Percentiles rank a stretch among this genome's conserved stretches.
phyloP scores from a whole-genome alignment of 1,140 invertebrate species.

The Bombus superbus region DNA sequence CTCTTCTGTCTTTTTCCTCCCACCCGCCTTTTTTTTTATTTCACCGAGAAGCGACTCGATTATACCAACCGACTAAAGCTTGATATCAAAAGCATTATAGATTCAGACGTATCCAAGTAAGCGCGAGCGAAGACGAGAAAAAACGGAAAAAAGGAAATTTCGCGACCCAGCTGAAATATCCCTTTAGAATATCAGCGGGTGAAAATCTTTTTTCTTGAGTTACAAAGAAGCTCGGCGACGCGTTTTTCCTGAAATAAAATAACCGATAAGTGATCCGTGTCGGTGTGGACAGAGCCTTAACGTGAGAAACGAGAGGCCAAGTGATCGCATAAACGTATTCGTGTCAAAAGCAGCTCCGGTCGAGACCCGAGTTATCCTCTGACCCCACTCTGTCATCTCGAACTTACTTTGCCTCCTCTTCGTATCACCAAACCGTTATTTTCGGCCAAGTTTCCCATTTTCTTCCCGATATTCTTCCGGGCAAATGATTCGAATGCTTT shows the following conservation, averaged over 20 bases:
- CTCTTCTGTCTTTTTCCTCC: too few relatives aligned
- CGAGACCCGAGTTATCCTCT: conserved; percentile 80
- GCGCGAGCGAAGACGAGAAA: background rate
- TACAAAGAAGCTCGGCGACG: background rate
- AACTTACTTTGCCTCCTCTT: conserved; percentile 75
- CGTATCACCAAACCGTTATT: conserved; percentile 50
- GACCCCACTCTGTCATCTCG: conserved; percentile 79
- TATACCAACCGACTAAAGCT: conserved; percentile 41
- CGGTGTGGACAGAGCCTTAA: conserved; percentile 55
- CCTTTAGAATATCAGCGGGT: conserved; percentile 6
- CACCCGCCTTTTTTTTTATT: background rate
- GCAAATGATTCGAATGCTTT: background rate
- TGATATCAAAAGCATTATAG: conserved; percentile 54
- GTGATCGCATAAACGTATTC: conserved; percentile 79
- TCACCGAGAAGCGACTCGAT: conserved; percentile 35
- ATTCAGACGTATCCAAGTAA: conserved; percentile 33
- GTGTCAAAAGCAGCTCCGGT: conserved; percentile 79
- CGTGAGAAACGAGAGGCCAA: conserved; percentile 75
- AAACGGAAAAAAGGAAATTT: background rate
- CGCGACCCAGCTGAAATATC: background rate
- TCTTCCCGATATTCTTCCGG: conserved; percentile 5
- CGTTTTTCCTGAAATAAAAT: conserved; percentile 16
- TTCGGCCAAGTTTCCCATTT: conserved; percentile 47
- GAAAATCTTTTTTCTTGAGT: conserved; percentile 29
- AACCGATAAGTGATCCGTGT: conserved; percentile 24